A percentile compares a stretch with the other conserved stretches of the same genome.
These are phyloP conservation scores for Arctopsyche grandis DNA, from an alignment of 1,140 invertebrate species.

Conservation along the genomic window DNA sequence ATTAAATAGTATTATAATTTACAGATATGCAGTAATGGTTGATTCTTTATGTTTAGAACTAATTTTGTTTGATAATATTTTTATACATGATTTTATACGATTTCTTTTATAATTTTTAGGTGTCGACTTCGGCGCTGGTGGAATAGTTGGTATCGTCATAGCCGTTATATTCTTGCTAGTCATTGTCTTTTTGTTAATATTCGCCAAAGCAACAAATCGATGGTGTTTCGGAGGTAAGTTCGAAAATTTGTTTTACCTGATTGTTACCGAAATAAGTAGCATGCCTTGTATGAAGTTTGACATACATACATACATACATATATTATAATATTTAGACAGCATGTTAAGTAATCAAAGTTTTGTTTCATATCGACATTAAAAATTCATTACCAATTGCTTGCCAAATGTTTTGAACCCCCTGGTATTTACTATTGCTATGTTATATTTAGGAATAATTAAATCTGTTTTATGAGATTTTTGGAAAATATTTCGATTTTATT, in stretches of 20 bases:
- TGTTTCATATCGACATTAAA: neutral
- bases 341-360: neutral
- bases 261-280: conserved; percentile 9
- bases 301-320: neutral
- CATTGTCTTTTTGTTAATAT: conserved; percentile 74
- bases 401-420: neutral
- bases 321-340: neutral
- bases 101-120: conserved; percentile 65
- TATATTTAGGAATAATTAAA: neutral
- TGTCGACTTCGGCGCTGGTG: conserved; percentile 75
- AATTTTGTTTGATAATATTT: no score
- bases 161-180: conserved; percentile 74
- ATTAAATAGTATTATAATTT: no score
- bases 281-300: conserved; percentile 20
- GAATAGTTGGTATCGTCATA: conserved; percentile 80
- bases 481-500: neutral
- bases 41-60: no score
- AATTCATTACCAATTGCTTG: conserved; percentile 22
- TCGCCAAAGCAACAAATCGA: conserved; percentile 79
- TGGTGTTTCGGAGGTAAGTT: conserved; percentile 87
- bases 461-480: neutral
- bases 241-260: conserved; percentile 44
- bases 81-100: no score
- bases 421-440: neutral
- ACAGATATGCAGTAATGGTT: no score